phyloP scores from a whole-genome alignment of 2,113 vertebrate species.

The Catagonus wagneri region DNA sequence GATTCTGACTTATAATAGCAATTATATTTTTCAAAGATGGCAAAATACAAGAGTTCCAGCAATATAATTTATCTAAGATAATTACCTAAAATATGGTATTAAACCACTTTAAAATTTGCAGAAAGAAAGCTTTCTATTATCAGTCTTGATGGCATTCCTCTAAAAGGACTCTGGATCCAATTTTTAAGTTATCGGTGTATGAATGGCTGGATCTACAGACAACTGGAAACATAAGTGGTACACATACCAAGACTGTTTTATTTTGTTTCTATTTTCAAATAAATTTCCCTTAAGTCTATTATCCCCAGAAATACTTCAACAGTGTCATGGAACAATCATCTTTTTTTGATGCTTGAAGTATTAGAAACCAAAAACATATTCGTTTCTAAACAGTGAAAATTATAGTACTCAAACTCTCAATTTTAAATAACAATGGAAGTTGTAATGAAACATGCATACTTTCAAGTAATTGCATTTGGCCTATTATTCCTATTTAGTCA shows the following conservation, averaged over 20 bases:
- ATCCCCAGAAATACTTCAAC: background rate
- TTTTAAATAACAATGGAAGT: background rate
- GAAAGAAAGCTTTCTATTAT: background rate
- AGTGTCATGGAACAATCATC: background rate
- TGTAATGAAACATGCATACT: background rate
- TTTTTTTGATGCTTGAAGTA: background rate
- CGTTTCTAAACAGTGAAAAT: slow-evolving; percentile 2
- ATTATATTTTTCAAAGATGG: background rate
- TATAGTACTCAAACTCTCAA: background rate
- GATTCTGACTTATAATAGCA: background rate
- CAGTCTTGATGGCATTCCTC: background rate
- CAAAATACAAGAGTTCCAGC: background rate
- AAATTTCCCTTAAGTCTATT: background rate
- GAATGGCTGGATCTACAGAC: background rate
- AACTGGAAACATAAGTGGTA: background rate
- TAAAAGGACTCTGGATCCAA: background rate
- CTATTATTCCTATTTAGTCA: background rate
- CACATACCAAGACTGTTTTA: background rate
- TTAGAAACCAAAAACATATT: background rate
- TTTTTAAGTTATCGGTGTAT: background rate
- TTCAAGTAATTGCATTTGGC: background rate
- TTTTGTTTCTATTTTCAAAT: background rate
- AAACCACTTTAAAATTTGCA: slow-evolving; percentile 27
- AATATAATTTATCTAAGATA: background rate
- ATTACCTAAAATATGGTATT: background rate